phyloP scores from a whole-genome alignment of 2,113 vertebrate genomes.

The Labrus mixtus region DNA sequence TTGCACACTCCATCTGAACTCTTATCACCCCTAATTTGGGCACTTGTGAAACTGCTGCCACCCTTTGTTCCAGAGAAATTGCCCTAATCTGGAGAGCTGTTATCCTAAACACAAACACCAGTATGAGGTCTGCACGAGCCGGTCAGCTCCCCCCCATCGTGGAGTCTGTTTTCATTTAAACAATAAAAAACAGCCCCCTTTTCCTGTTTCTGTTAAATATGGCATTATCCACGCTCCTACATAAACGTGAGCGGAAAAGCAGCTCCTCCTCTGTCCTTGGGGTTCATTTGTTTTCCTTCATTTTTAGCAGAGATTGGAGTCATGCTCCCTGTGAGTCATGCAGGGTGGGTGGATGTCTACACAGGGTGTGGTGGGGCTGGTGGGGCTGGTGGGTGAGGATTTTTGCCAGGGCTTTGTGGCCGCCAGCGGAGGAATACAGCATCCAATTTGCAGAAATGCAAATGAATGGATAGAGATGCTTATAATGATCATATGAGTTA shows the following conservation, averaged over 20 bases:
- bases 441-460: slow-evolving; percentile 70
- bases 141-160: slow-evolving; percentile 16
- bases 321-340: slow-evolving; percentile 73
- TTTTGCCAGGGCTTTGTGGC: slow-evolving; percentile 56
- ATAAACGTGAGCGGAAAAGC: slow-evolving; percentile 44
- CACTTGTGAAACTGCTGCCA: background rate
- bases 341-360: slow-evolving; percentile 69
- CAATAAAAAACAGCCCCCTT: slow-evolving; percentile 24
- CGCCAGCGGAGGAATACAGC: slow-evolving; percentile 48
- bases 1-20: background rate
- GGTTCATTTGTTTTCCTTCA: slow-evolving; percentile 73
- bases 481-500: slow-evolving; percentile 46
- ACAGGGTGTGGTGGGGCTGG: too few species aligned
- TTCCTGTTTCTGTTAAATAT: slow-evolving; percentile 43
- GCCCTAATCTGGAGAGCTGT: slow-evolving; percentile 32
- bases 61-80: background rate
- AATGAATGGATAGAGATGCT: slow-evolving; percentile 43
- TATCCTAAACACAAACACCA: slow-evolving; percentile 20
- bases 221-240: slow-evolving; percentile 57
- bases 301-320: slow-evolving; percentile 67
- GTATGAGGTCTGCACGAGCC: slow-evolving; percentile 22
- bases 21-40: slow-evolving; percentile 15
- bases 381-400: slow-evolving; percentile 47
- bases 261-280: slow-evolving; percentile 65
- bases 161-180: slow-evolving; percentile 38